Percentiles rank a stretch among this genome's conserved stretches.
phyloP scores from a whole-genome alignment of 2,888 invertebrate species.

The Cantharis rufa region DNA sequence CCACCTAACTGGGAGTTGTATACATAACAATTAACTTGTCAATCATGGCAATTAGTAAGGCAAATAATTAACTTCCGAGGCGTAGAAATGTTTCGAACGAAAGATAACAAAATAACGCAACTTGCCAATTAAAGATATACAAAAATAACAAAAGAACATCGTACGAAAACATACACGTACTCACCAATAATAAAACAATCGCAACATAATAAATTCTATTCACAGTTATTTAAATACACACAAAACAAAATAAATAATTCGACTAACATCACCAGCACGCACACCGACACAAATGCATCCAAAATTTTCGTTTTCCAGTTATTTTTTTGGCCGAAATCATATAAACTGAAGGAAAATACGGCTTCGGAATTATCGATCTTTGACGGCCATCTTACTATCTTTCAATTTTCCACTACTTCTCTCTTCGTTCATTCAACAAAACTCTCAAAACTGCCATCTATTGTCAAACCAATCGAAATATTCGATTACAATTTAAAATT shows the following conservation, averaged over 20 bases:
- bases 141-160: not conserved
- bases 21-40: constrained; percentile 51
- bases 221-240: constrained; percentile 7
- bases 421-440: constrained; percentile 23
- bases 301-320: constrained; percentile 32
- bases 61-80: constrained; percentile 19
- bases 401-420: constrained; percentile 6
- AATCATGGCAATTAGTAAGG: constrained; percentile 44
- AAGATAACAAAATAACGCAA: not conserved
- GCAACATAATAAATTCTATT: constrained; percentile 41
- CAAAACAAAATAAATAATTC: constrained; percentile 8
- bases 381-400: constrained; percentile 47
- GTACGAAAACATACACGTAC: constrained; percentile 32
- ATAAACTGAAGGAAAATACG: constrained; percentile 45
- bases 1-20: constrained; percentile 44
- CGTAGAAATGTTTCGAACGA: constrained; percentile 4
- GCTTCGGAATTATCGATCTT: constrained; percentile 48
- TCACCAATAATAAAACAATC: constrained; percentile 47
- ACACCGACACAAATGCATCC: constrained; percentile 9
- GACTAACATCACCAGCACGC: not conserved
- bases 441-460: not conserved
- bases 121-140: not conserved
- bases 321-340: constrained; percentile 38
- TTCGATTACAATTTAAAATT: not conserved
- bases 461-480: not conserved